These are phyloP conservation scores for Lanistes nyassanus DNA, from an alignment of 1,140 invertebrate species.

Conservation along the genomic window DNA sequence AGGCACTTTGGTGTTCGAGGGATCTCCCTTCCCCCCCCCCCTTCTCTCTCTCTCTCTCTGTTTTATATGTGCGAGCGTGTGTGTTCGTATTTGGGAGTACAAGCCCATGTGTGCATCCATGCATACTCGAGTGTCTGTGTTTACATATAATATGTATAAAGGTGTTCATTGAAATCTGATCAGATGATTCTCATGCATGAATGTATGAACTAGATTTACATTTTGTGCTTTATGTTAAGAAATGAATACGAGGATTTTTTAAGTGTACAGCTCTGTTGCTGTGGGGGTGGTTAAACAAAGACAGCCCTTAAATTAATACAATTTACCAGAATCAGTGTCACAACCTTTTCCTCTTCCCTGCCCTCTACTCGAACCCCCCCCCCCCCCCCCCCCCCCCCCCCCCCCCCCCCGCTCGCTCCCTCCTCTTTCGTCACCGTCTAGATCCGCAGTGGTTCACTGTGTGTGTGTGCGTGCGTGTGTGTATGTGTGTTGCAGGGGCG, in stretches of 20 bases:
- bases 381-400: neutral
- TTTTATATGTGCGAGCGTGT: conserved; percentile 3
- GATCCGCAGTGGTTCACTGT: neutral
- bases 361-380: neutral
- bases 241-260: too few species aligned
- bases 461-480: conserved; percentile 7
- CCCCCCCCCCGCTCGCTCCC: neutral
- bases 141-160: too few species aligned
- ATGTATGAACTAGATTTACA: too few species aligned
- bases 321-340: too few species aligned
- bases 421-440: too few species aligned
- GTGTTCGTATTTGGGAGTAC: neutral
- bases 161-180: too few species aligned
- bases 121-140: neutral
- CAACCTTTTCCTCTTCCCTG: neutral
- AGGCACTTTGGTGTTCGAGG: too few species aligned
- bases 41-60: neutral
- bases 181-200: too few species aligned
- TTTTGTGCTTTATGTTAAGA: too few species aligned
- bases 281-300: too few species aligned
- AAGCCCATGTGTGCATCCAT: neutral
- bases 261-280: too few species aligned
- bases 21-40: neutral
- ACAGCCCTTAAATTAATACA: too few species aligned
- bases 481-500: conserved; percentile 73